Evolutionary conservation across 2,797 vertebrate genomes (phyloP), one percentile per base, ranked within the genome.

Genomic region (Sylvia borin): DNA sequence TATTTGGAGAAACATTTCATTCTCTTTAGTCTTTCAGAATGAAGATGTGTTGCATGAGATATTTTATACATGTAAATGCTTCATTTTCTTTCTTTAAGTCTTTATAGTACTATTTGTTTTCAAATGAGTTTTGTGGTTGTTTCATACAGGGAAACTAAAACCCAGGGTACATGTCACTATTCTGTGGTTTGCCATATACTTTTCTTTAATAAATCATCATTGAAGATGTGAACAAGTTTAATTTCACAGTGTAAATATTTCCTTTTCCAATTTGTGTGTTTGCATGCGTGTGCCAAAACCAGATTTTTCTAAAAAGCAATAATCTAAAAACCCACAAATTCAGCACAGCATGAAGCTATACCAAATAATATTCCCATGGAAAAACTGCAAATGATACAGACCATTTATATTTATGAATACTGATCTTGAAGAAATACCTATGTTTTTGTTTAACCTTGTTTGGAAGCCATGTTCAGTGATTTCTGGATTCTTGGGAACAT

Each of bases 11-110:
- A 95, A 80, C 95, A 95, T 90, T 96, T 88, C 8, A 19, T 78
- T 96, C 85, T 75, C 74, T 88, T 92, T 91, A 96, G 85, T 94
- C 82, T 97, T 78, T 88, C 55, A 84, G 73, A 96, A 91, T 91
- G 76, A 95, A 93, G 93, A 94, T 93, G 87, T 92, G 87, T 90
- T 96, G 92, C 90, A 81, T 81, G 93, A 95, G 91, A 87, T 96
- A 95, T 97, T 96, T 96, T 96, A 95, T 90, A 95, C 71, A 93
- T 97, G 92, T 81, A 96, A 96, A 96, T 95, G 95, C 70, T 93
- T 96, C 31, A 92, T 96, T 94, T 96, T 95, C 86, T 89, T 95
- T 85, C 90, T 88, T 94, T 93, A 92, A 94, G 70, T 90, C 91
- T 96, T 96, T 95, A 96, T 93, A 79, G 95, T 90, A 93, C 94